Percentiles rank a stretch among this genome's conserved stretches.
phyloP scores from a whole-genome alignment of 2,888 invertebrate species.

The Temnothorax unifasciatus region DNA sequence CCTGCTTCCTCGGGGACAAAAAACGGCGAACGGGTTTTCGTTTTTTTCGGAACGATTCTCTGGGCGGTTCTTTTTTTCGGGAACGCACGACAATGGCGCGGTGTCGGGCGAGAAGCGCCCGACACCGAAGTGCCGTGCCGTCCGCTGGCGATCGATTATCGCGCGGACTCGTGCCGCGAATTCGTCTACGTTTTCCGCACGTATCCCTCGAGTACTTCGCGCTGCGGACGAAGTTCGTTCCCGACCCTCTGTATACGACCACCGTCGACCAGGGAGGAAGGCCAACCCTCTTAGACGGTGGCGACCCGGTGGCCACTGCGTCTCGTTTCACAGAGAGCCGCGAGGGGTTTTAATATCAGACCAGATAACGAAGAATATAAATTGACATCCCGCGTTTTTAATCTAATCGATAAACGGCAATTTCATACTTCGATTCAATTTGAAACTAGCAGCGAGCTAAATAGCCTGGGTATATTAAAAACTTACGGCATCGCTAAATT shows the following conservation, averaged over 20 bases:
- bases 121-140: constrained; percentile 11
- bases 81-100: constrained; percentile 18
- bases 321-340: neutral
- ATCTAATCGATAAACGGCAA: constrained; percentile 18
- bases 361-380: neutral
- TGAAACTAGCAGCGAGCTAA: neutral
- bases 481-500: neutral
- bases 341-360: neutral
- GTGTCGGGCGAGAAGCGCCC: neutral
- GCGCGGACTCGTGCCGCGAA: constrained; percentile 26
- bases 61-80: neutral
- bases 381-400: neutral
- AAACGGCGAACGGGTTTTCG: neutral
- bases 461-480: neutral
- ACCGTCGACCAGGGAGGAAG: neutral
- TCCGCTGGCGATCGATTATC: constrained; percentile 42
- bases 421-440: constrained; percentile 18
- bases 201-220: constrained; percentile 1
- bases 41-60: neutral
- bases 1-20: neutral
- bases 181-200: constrained; percentile 37
- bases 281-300: constrained; percentile 4
- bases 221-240: neutral
- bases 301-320: neutral
- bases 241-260: neutral